These are phyloP conservation scores for Melipona beecheii DNA, from an alignment of 2,888 invertebrate genomes.

Conservation along the genomic window DNA sequence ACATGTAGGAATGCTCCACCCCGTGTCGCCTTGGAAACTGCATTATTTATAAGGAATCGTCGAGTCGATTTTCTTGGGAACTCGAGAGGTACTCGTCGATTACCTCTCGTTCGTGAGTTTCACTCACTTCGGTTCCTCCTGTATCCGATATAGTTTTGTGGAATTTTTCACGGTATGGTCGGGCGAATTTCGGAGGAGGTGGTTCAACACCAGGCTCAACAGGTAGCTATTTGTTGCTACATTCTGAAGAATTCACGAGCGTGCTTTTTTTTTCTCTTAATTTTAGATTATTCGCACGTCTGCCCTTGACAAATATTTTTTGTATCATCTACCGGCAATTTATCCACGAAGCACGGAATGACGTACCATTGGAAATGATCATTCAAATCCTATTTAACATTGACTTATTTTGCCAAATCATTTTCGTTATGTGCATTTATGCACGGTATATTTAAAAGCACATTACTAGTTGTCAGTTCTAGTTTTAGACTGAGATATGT, in stretches of 20 bases:
- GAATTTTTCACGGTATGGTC: not conserved
- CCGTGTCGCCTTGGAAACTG: slow-evolving; percentile 36
- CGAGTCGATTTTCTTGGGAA: slow-evolving; percentile 42
- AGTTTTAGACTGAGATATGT: not conserved
- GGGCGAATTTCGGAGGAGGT: not conserved
- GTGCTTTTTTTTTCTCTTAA: not conserved
- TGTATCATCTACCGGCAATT: too few species aligned
- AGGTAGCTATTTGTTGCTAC: not conserved
- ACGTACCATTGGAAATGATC: too few species aligned
- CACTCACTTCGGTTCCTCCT: not conserved
- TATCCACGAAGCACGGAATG: too few species aligned
- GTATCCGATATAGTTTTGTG: not conserved
- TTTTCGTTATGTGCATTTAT: not conserved
- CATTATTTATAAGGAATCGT: slow-evolving; percentile 59
- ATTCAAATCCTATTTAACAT: not conserved
- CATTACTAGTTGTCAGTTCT: not conserved
- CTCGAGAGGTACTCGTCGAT: slow-evolving; percentile 11
- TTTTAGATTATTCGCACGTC: too few species aligned
- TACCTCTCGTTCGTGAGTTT: not conserved
- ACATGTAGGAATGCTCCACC: slow-evolving; percentile 52
- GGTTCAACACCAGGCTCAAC: not conserved
- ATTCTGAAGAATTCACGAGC: not conserved
- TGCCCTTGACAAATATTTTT: too few species aligned
- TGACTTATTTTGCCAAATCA: not conserved
- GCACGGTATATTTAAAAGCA: not conserved